phyloP scores from a whole-genome alignment of 2,888 invertebrate genomes.

The Amblyjoppa fuscipennis region DNA sequence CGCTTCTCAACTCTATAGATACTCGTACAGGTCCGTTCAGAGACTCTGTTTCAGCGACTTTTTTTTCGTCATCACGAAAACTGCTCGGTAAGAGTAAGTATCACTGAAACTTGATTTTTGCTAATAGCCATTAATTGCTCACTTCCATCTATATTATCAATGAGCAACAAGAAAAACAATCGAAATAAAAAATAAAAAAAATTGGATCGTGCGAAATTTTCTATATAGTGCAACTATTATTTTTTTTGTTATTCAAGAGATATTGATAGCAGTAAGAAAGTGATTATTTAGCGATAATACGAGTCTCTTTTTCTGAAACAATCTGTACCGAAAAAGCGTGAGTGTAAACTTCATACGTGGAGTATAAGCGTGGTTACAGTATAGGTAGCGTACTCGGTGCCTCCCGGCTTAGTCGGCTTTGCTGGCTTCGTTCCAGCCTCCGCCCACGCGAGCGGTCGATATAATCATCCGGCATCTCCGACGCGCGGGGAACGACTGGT shows the following conservation, averaged over 20 bases:
- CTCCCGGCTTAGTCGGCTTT: slow-evolving; percentile 65
- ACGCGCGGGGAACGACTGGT: slow-evolving; percentile 63
- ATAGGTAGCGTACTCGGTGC: slow-evolving; percentile 25
- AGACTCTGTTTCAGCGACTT: neutral
- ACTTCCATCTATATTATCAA: too few relatives aligned
- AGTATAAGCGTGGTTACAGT: slow-evolving; percentile 31
- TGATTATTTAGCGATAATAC: neutral
- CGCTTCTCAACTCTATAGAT: slow-evolving; percentile 40
- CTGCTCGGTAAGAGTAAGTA: too few relatives aligned
- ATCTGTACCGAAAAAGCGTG: slow-evolving; percentile 34
- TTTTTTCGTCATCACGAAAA: too few relatives aligned
- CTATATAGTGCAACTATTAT: neutral
- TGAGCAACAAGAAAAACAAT: neutral
- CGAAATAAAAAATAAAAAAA: neutral
- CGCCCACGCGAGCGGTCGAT: slow-evolving; percentile 81
- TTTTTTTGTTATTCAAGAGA: slow-evolving; percentile 7
- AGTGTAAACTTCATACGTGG: slow-evolving; percentile 37
- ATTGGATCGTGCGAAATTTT: neutral
- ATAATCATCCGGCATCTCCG: slow-evolving; percentile 80
- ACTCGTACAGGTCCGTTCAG: slow-evolving; percentile 46
- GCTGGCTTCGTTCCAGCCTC: slow-evolving; percentile 82
- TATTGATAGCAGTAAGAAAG: neutral
- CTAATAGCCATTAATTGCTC: too few relatives aligned
- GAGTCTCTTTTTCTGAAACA: neutral
- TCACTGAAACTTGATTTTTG: too few relatives aligned